Conservation (phyloP, 2,888 invertebrate genomes). For the Stenodera caucasica region DNA sequence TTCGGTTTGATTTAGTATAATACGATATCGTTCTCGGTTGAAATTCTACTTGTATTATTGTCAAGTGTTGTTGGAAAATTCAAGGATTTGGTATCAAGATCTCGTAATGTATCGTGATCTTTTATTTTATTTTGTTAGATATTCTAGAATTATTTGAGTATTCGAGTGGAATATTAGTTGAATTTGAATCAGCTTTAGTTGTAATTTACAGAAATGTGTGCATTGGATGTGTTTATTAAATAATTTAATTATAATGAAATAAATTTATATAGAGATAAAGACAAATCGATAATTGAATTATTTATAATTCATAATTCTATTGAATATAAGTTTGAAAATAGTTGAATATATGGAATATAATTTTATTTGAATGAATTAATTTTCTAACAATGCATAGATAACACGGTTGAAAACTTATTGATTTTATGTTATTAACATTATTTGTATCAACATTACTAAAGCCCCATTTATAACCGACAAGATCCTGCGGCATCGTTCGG, state of each 20-base stretch:
- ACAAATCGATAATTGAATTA: neutral
- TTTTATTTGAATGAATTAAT: neutral
- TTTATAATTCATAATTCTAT: too few relatives aligned
- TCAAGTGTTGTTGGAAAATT: neutral
- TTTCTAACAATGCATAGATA: conserved; percentile 4
- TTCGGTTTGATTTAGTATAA: neutral
- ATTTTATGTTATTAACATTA: conserved; percentile 6
- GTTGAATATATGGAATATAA: neutral
- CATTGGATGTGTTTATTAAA: conserved; percentile 20
- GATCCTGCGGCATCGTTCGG: neutral
- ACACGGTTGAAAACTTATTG: conserved; percentile 4
- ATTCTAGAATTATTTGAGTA: neutral
- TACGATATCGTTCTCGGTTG: neutral
- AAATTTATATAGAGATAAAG: conserved; percentile 8
- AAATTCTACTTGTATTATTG: neutral
- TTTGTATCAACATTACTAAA: conserved; percentile 5
- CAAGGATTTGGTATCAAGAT: neutral
- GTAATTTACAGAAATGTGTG: neutral
- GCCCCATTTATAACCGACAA: conserved; percentile 11
- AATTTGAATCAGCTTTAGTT: neutral
- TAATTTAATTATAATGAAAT: conserved; percentile 18
- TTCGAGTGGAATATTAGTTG: conserved; percentile 1
- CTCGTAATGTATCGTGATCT: neutral
- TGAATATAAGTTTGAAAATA: too few relatives aligned
- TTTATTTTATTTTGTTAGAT: conserved; percentile 3